Evolutionary conservation across 2,888 invertebrate genomes (phyloP), one percentile per base, ranked within the genome.

Genomic region (Amphipyra tragopoginis): DNA sequence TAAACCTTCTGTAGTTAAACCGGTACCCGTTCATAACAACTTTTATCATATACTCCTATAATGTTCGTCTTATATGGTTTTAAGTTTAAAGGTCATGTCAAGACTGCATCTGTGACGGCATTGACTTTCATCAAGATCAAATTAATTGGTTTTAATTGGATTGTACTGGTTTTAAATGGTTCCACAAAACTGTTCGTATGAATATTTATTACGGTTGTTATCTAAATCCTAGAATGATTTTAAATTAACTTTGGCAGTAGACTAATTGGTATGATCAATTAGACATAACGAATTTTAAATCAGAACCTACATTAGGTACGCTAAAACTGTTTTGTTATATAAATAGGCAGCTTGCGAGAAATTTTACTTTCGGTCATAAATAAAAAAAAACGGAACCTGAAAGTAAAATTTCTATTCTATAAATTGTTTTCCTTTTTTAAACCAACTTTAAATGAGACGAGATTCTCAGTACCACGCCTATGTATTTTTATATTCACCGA

Each of bases 1-100:
- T 83, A 85, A 85, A 84, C 84, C 84, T 86, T 86, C 81, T 85
- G 60, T 65, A 72, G 15, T 65, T 40, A 55, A 66, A 78, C 75
- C 62, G 64, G 75, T 77, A 77, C 59, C 56, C 48, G 50, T 55
- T 50, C 40, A 58, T 58, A 40, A 62, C 71, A 48, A 65, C 72
- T 65, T 72, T 61, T 68, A 58, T 75, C 50, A 47, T 43, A 53
- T 44, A 45, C 53, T 57, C 53, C 55, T 29, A 57, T 49, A 7
- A 56, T 48, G 48, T 39, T 53, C 21, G 39, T 43, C 56, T 51
- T 43, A 57, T 44, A 61, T 44, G 51, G 42, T 14, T 15, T 54
- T 48, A 53, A 72, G 43, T 63, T 45, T 39, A 52, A 76, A 72
- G 74, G 68, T 68, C 73, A 55, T 49, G 45, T 61, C 67, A 59